Conservation (phyloP, 2,797 vertebrate genomes). For the Cynodonichthys magdalenae region DNA sequence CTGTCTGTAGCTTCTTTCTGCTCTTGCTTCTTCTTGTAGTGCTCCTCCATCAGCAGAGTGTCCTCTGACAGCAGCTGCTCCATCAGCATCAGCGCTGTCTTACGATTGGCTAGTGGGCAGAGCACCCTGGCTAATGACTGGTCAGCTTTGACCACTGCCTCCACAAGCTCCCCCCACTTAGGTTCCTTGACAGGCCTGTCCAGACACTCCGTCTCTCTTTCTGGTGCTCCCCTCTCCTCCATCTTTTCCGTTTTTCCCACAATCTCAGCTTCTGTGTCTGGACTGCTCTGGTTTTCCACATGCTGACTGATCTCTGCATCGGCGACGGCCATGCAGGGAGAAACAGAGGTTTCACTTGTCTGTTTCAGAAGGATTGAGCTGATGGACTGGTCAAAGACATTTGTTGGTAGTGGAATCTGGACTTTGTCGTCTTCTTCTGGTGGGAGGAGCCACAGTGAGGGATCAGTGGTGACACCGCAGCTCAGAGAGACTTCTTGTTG, state of each 20-base stretch:
- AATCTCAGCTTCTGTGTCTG: conserved; percentile 30
- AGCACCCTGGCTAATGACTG: conserved; percentile 83
- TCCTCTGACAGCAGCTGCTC: conserved; percentile 90
- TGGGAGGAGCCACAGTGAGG: conserved; percentile 64
- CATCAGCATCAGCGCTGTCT: conserved; percentile 89
- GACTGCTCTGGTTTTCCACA: conserved; percentile 33
- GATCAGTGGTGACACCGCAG: conserved; percentile 77
- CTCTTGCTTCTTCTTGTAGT: conserved; percentile 84
- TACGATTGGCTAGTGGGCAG: conserved; percentile 83
- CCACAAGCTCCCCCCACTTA: conserved; percentile 80
- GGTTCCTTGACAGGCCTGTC: conserved; percentile 53
- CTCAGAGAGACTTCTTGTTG: conserved; percentile 72
- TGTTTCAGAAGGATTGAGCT: conserved; percentile 9
- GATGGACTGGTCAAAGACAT: conserved; percentile 36
- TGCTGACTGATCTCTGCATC: conserved; percentile 44
- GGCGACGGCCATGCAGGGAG: conserved; percentile 19
- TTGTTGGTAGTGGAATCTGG: conserved; percentile 18
- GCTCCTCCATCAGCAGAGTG: conserved; percentile 84
- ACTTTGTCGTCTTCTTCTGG: conserved; percentile 45
- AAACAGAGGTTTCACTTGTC: conserved; percentile 31
- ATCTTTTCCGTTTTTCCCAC: conserved; percentile 8
- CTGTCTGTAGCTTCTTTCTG: conserved; percentile 60
- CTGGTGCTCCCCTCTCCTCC: conserved; percentile 37
- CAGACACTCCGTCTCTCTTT: conserved; percentile 45
- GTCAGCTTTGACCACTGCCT: conserved; percentile 85